These are phyloP conservation scores for Oligia fasciuncula DNA, from an alignment of 2,888 invertebrate genomes.

Conservation along the genomic window DNA sequence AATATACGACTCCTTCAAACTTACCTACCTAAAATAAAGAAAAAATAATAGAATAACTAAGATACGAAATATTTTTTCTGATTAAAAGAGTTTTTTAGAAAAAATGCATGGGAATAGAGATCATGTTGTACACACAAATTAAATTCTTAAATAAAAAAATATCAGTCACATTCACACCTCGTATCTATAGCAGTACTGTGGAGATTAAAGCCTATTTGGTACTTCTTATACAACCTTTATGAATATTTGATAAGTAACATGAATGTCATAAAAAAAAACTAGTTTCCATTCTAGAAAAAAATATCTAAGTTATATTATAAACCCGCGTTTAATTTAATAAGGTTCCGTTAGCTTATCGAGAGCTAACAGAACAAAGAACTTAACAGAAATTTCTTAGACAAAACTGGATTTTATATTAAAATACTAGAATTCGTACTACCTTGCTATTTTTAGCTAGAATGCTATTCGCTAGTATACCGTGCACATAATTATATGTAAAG, in stretches of 20 bases:
- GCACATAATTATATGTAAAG: constrained; percentile 76
- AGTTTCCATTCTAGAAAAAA: neutral
- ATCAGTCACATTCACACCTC: too few species aligned
- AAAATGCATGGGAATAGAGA: neutral
- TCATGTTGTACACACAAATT: neutral
- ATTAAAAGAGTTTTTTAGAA: neutral
- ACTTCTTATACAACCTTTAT: neutral
- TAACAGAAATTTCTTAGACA: neutral
- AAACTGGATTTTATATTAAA: constrained; percentile 5
- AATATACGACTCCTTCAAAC: neutral
- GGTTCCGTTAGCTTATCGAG: neutral
- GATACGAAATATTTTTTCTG: neutral
- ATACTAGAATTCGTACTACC: neutral
- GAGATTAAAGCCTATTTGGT: neutral
- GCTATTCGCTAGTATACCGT: constrained; percentile 55
- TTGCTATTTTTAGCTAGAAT: constrained; percentile 45
- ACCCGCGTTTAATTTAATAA: neutral
- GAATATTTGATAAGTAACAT: neutral
- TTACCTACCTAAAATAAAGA: neutral
- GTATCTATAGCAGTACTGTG: neutral
- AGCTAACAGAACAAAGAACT: neutral
- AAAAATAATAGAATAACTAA: neutral
- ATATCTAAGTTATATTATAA: neutral
- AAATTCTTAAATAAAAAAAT: neutral
- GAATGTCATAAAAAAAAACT: neutral